phyloP scores from a whole-genome alignment of 2,797 vertebrate species.

The Sebastes nivosus region DNA sequence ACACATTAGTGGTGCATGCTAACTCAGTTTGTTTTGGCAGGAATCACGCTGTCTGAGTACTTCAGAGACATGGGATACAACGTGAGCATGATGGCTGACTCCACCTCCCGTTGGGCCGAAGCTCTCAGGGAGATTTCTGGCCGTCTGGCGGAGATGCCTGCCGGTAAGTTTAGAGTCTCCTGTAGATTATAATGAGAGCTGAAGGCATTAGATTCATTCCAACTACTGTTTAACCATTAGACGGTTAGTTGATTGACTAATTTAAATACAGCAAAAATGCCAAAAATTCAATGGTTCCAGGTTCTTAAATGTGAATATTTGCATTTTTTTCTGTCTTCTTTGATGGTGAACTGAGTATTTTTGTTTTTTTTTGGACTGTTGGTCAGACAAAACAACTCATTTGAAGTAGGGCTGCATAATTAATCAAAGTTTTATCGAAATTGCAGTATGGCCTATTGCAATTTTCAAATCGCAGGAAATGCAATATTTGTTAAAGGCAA shows the following conservation, averaged over 20 bases:
- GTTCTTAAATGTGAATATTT: neutral
- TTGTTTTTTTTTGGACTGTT: neutral
- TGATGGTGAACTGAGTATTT: neutral
- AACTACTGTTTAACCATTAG: no score
- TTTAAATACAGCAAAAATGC: neutral
- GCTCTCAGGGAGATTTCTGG: constrained; percentile 98
- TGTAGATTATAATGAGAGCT: neutral
- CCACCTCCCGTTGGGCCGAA: constrained; percentile 98
- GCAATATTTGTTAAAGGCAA: no score
- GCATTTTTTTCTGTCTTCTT: neutral
- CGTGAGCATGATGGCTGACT: constrained; percentile 99
- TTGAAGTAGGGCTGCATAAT: neutral
- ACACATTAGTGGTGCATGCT: neutral
- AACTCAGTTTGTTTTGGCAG: constrained; percentile 67
- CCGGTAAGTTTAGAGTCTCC: constrained; percentile 82
- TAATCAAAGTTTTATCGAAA: no score
- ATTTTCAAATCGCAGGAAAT: no score
- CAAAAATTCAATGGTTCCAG: neutral
- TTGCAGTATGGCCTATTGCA: no score
- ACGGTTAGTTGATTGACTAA: neutral
- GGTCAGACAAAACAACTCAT: neutral
- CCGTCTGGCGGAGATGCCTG: constrained; percentile 97
- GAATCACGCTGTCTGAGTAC: constrained; percentile 97
- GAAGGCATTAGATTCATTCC: no score
- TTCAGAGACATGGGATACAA: constrained; percentile 99